Base-by-base conservation (phyloP, 2,797 vertebrate species). In the Microctenopoma stevenorrisi region DNA sequence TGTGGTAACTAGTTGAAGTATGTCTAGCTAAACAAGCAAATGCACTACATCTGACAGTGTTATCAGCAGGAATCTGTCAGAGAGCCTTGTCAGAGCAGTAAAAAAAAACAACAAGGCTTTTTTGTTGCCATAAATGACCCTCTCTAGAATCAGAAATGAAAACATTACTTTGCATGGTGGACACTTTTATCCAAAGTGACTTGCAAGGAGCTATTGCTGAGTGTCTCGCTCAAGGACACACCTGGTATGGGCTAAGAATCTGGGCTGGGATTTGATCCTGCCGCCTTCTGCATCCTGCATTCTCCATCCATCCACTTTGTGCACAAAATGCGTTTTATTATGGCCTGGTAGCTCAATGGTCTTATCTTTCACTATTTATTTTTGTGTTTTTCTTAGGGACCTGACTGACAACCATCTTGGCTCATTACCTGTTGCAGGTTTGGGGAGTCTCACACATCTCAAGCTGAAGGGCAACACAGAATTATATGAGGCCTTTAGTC, bases 401-500 rank as follows among this genome's bases (percentile, higher is more conserved):
- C 78, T 99, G 87, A 95, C 94, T 1, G 93, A 95, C 78, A 98
- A 99, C 87, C 91, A 4, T 51, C 92, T 99, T 75, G 93, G 81
- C 71, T 86, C 89, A 0, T 80, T 99, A 54, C 97, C 97, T 2
- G 88, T 96, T 83, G 89, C 88, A 3, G 97, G 97, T 12, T 88
- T 99, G 60, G 93, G 86, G 15, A 92, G 95, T 72, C 88, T 99
- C 73, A 96, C 95, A 26, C 96, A 98, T 49, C 94, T 99, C 71
- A 99, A 97, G 82, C 94, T 99, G 73, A 96, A 87, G 84, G 97
- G 97, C 71, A 99, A 99, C 89, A 85, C 77, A 0, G 94, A 94
- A 15, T 89, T 99, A 25, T 97, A 95, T 0, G 94, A 95, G 56
- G 90, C 94, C 60, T 96, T 97, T 91, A 92, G 92, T 84, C 93